Percentiles rank a stretch among this genome's conserved stretches.
phyloP scores from a whole-genome alignment of 1,140 invertebrate genomes.

The Probaryconus sp. region DNA sequence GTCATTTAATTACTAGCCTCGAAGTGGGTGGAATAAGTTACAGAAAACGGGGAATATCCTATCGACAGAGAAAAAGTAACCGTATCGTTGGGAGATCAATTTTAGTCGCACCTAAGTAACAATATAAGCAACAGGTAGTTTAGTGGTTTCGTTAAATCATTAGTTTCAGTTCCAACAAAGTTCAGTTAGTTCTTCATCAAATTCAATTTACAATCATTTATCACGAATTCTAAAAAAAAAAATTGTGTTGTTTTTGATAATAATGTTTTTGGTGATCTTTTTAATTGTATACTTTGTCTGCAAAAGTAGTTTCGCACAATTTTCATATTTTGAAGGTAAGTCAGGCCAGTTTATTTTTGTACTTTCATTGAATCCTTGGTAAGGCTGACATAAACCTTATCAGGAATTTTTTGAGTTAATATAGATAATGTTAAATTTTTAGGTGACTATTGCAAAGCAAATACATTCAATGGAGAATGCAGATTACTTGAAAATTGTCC shows the following conservation, averaged over 20 bases:
- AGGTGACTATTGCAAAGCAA: constrained; percentile 53
- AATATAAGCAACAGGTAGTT: constrained; percentile 4
- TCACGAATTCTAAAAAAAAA: no score
- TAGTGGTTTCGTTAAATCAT: neutral
- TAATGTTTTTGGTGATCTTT: constrained; percentile 4
- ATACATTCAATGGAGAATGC: constrained; percentile 54
- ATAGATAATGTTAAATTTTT: neutral
- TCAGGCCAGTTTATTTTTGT: constrained; percentile 1
- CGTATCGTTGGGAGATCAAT: neutral
- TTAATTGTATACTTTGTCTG: neutral
- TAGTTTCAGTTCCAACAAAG: neutral
- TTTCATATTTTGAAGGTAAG: constrained; percentile 23
- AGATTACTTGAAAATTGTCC: constrained; percentile 47
- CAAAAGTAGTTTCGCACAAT: neutral
- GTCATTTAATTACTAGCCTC: constrained; percentile 29
- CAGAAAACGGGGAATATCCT: constrained; percentile 16
- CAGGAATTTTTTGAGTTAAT: neutral
- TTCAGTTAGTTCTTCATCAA: no score
- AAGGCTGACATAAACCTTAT: no score
- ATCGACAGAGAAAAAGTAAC: constrained; percentile 3
- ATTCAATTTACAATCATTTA: no score
- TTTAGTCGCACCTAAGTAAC: constrained; percentile 13
- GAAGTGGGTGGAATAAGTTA: constrained; percentile 12
- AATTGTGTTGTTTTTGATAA: neutral
- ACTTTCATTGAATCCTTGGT: neutral